Conservation (phyloP, 64 coral and sea anemone genomes). For the Orbicella faveolata region DNA sequence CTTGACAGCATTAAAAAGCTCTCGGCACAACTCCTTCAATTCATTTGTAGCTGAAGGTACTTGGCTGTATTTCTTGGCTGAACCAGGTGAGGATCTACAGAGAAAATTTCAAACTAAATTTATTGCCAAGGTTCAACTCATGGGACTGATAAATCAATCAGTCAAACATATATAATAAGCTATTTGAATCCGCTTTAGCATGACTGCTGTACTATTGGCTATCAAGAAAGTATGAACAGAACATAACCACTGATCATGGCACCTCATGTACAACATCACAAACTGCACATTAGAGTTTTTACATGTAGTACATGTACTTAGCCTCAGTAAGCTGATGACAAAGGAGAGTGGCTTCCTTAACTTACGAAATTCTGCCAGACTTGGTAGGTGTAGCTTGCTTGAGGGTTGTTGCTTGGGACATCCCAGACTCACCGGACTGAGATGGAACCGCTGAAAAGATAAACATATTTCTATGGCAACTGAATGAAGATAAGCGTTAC, state of each 20-base stretch:
- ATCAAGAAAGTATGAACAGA: no score
- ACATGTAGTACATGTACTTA: not conserved
- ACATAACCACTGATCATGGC: no score
- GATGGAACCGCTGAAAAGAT: constrained; percentile 4
- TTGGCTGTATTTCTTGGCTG: constrained; percentile 74
- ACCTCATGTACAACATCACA: no score
- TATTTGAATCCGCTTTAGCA: no score
- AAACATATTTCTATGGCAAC: no score
- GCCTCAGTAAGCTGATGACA: not conserved
- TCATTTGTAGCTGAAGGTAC: constrained; percentile 83
- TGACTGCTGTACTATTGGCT: no score
- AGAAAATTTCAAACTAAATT: not conserved
- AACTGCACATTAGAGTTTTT: no score
- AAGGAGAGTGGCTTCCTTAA: not conserved
- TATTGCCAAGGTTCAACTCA: no score
- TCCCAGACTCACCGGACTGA: not conserved
- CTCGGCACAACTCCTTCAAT: constrained; percentile 91
- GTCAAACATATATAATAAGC: no score
- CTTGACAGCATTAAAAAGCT: constrained; percentile 89
- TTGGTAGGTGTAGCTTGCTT: constrained; percentile 85
- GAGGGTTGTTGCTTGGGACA: constrained; percentile 21
- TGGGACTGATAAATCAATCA: no score
- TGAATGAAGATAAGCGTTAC: no score
- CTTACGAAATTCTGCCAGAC: constrained; percentile 94
- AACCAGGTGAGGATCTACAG: constrained; percentile 67